These are phyloP conservation scores for Holothuria scabra DNA, from an alignment of 53 echinoderm and acorn worm species.

Conservation along the genomic window DNA sequence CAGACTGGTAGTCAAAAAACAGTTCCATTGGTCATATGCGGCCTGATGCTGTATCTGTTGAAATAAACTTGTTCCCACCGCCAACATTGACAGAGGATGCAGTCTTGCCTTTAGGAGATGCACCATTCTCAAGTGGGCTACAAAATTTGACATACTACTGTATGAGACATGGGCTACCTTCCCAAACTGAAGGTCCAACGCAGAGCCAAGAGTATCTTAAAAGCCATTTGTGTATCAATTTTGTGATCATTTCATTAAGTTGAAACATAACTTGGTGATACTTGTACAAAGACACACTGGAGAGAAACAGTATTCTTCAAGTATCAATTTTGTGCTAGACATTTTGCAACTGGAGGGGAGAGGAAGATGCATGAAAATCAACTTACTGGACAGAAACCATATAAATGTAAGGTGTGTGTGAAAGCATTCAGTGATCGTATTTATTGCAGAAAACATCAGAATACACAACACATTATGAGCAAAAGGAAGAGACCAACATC, in stretches of 20 bases:
- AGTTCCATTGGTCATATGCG: too few species aligned
- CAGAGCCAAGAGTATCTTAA: too few species aligned
- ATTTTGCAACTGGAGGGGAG: slow-evolving; percentile 22
- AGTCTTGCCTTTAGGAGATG: too few species aligned
- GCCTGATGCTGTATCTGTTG: too few species aligned
- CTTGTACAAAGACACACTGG: slow-evolving; percentile 60
- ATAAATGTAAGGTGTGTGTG: slow-evolving; percentile 45
- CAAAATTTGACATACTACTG: too few species aligned
- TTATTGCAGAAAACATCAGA: slow-evolving; percentile 43
- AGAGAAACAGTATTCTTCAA: slow-evolving; percentile 50
- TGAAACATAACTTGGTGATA: slow-evolving; percentile 50
- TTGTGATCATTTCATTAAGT: slow-evolving; percentile 48
- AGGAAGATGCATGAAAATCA: slow-evolving; percentile 38
- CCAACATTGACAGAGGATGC: too few species aligned
- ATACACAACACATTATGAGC: slow-evolving; percentile 2
- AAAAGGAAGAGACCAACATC: too few species aligned
- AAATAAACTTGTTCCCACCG: too few species aligned
- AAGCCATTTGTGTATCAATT: slow-evolving; percentile 38
- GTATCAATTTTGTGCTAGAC: slow-evolving; percentile 47
- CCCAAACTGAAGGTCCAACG: too few species aligned
- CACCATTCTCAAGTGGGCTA: too few species aligned
- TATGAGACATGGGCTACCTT: too few species aligned
- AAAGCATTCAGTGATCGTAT: slow-evolving; percentile 42
- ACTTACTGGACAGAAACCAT: slow-evolving; percentile 60
- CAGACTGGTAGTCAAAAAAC: too few species aligned